phyloP scores from a whole-genome alignment of 2,113 vertebrate species.

The Odocoileus hemionus region DNA sequence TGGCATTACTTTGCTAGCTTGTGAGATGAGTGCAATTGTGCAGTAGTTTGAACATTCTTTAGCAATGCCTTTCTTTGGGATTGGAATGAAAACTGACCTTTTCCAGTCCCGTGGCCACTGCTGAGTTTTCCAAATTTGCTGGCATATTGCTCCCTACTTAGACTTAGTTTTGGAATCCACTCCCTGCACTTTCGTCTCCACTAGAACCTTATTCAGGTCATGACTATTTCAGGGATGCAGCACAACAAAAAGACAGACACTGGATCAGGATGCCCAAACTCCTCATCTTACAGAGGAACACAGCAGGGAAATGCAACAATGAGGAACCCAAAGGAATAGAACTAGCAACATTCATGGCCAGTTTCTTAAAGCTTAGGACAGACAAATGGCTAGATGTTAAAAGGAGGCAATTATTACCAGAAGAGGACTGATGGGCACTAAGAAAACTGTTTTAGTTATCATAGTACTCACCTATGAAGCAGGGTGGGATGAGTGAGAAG shows the following conservation, averaged over 20 bases:
- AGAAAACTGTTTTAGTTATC: not conserved
- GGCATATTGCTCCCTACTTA: not conserved
- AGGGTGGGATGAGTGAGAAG: not conserved
- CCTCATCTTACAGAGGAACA: not conserved
- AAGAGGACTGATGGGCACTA: not conserved
- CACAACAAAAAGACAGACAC: not conserved
- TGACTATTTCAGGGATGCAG: not conserved
- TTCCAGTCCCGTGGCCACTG: too few species aligned
- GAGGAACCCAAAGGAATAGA: not conserved
- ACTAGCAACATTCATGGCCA: not conserved
- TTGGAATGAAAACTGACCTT: too few species aligned
- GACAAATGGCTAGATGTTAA: not conserved
- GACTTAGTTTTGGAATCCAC: not conserved
- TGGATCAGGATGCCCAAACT: not conserved
- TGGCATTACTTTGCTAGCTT: too few species aligned
- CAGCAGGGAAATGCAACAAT: rapidly evolving
- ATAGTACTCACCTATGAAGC: not conserved
- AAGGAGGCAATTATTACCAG: not conserved
- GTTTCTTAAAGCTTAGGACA: not conserved
- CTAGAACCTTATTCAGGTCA: not conserved
- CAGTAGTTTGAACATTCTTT: too few species aligned
- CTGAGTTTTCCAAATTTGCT: not conserved
- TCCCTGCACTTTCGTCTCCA: not conserved
- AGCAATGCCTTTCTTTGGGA: too few species aligned
- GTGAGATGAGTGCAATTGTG: not conserved